Evolutionary conservation across 1,140 invertebrate species (phyloP), one percentile per base, ranked within the genome.

Genomic region (Vollenhovia emeryi): DNA sequence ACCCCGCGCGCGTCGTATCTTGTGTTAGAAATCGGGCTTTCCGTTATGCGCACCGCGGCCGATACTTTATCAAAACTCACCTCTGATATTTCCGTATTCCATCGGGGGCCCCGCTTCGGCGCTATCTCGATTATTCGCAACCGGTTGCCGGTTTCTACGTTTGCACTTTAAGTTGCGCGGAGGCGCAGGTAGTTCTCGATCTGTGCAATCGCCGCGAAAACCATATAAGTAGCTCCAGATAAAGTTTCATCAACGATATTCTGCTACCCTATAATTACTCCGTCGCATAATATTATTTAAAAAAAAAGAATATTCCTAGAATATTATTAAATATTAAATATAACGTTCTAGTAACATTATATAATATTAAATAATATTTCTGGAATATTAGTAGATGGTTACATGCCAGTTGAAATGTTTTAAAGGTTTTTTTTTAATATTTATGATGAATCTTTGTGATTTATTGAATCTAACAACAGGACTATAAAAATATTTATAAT

Each of bases 71-170:
- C 66, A 73, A 87, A 84, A 74, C 55, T 68, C 30, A 62, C 52
- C 59, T 86, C 24, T 84, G 57, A 79, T 87, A 79, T 87, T 85
- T 88, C 84, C 88, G 74, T 83, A 33, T 80, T 85, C 62, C 33
- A 83, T 18, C 60, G 80, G 69, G 69, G 55, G 55, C 48, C 24
- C 66, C 24, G n/a, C 40, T 69, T 45, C 57, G 48, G 15, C 52
- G 59, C 66, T 87, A 86, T 84, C 76, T 74, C 45, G 62, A 76
- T 84, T 85, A 85, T 69, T 87, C 55, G 55, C 55, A 33, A 76
- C 55, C 71, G 69, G 40, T 71, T 75, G 30, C 27, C 52, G n/a
- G 48, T 73, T 50, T 82, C 66, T 82, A 82, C 66, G 66, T 71
- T 71, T 82, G 50, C 66, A 71, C 78, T 71, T 82, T 80, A 33